Evolutionary conservation across 2,113 vertebrate genomes (phyloP), one percentile per base, ranked within the genome.

Genomic region (Aspiorhynchus laticeps): DNA sequence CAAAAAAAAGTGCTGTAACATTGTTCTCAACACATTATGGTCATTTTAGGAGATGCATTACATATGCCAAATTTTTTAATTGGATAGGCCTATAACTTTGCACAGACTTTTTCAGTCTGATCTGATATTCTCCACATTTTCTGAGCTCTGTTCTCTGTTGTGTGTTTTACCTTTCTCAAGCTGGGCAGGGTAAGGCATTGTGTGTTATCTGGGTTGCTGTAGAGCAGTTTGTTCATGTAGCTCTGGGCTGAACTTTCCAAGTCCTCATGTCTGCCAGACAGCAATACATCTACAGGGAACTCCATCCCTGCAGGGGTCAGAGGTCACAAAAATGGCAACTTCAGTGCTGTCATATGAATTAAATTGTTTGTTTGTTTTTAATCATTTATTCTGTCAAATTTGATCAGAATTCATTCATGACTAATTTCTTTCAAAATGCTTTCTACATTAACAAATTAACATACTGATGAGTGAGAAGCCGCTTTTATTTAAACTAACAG

Each of bases 231-330:
- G 88, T 92, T 91, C 90, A 97, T 83, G 84, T 95, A 96, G 41
- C 80, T 89, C 26, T 95, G 92, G 71, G 92, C 95, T 43, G 94
- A 94, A 12, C 15, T 93, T 89, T 95, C 93, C 88, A 97, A 4
- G 26, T 95, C 95, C 74, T 94, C 93, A 85, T 96, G 96, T 88
- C 91, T 94, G 87, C 46, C 94, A 33, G 85, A 91, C 36, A 88
- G 89, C 92, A 97, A 87, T 33, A 96, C 76, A 90, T 97, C 96
- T 93, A 96, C 96, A 89, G 96, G 96, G 92, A 96, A 97, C 51
- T 94, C 91, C 96, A 97, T 97, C 85, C 84, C 95, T 94, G 92
- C 43, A 86, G 15, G 19, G 14, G 9, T 69, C 46, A 85, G 46
- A 73, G 46, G 17, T 74, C 33, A 67, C 11, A 15, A 17, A 24